A percentile compares a stretch with the other conserved stretches of the same genome.
phyloP scores from a whole-genome alignment of 1,140 invertebrate species.

The Plectrocnemia conspersa region DNA sequence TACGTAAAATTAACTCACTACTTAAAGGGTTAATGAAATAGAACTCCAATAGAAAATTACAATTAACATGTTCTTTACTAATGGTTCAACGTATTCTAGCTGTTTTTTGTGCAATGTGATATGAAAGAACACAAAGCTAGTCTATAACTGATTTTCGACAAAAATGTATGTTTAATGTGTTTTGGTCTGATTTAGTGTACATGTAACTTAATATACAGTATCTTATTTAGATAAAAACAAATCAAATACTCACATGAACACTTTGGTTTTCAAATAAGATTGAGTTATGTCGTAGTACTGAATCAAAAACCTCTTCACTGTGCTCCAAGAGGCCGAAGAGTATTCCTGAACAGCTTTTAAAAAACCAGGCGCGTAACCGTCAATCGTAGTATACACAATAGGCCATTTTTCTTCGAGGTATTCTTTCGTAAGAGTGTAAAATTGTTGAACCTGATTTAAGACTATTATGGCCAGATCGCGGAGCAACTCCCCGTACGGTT shows the following conservation, averaged over 20 bases:
- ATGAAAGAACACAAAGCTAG: no score
- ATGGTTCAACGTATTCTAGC: no score
- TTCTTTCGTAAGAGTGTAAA: slow-evolving; percentile 52
- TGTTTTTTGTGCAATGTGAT: no score
- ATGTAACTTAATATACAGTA: no score
- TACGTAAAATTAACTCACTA: no score
- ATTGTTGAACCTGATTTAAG: slow-evolving; percentile 49
- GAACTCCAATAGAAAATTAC: no score
- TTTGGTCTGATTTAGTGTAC: no score
- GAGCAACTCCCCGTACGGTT: slow-evolving; percentile 58
- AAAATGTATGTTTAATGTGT: background rate
- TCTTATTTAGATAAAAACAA: slow-evolving; percentile 6
- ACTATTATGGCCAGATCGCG: slow-evolving; percentile 53
- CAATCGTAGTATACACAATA: slow-evolving; percentile 57
- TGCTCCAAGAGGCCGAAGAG: slow-evolving; percentile 41
- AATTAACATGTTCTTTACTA: no score
- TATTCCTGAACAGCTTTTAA: slow-evolving; percentile 55
- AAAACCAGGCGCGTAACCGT: slow-evolving; percentile 64
- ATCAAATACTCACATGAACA: slow-evolving; percentile 67
- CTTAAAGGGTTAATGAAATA: no score
- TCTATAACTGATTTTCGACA: no score
- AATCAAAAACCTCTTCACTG: slow-evolving; percentile 44
- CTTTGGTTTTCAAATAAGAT: slow-evolving; percentile 63
- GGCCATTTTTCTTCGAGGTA: slow-evolving; percentile 60
- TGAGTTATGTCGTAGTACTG: slow-evolving; percentile 48